Evolutionary conservation across 2,113 vertebrate species (phyloP).

Genomic region (Orycteropus afer): DNA sequence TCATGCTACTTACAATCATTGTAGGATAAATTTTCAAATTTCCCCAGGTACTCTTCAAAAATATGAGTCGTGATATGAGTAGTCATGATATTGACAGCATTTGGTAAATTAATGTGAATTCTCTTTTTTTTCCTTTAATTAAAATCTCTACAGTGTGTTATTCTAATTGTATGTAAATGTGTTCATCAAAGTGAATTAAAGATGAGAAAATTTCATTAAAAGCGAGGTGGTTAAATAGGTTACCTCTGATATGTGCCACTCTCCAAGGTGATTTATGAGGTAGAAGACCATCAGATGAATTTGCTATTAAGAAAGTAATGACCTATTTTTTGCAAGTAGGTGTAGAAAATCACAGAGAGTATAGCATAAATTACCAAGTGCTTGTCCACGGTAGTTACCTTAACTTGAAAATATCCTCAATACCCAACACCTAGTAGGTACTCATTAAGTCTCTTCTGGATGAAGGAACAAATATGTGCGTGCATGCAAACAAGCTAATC

Average conservation of each 20-base stretch:
- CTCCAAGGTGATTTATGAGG: background rate
- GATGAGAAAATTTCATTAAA: background rate
- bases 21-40: conserved; percentile 69
- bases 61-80: conserved; percentile 36
- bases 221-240: background rate
- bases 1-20: background rate
- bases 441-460: background rate
- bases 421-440: background rate
- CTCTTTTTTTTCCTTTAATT: conserved; percentile 58
- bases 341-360: background rate
- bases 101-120: conserved; percentile 72
- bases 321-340: background rate
- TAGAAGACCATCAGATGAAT: background rate
- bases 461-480: background rate
- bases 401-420: background rate
- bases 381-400: background rate
- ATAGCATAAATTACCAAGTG: background rate
- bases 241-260: background rate
- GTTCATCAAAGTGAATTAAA: conserved; percentile 46
- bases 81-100: conserved; percentile 7
- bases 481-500: background rate
- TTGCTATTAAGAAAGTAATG: background rate
- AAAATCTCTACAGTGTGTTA: conserved; percentile 40
- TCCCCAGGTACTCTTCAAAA: conserved; percentile 39
- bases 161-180: conserved; percentile 28